Base-by-base conservation (phyloP, 2,113 vertebrate genomes). In the Cyanocitta stelleri region DNA sequence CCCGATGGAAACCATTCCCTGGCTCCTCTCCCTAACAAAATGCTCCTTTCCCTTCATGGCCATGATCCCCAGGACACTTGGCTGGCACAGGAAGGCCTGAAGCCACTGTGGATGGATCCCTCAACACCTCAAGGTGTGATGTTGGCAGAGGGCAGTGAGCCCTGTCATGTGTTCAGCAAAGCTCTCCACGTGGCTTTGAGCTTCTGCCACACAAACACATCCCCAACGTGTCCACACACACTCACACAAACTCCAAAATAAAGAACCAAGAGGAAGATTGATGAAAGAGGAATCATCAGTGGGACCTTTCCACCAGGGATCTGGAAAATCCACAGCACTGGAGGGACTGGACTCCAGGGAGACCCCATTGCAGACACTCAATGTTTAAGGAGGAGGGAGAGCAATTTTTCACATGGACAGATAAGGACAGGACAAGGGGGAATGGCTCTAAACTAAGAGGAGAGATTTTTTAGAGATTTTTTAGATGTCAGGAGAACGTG, bases 171-270 rank as follows among this genome's bases (percentile, higher is more conserved):
- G 1, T 2, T 63, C 14, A 92, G 59, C 16, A 43, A 76, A 68
- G 56, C 10, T 29, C 12, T 73, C 26, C 48, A 11, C 32, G 2
- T 80, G 63, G 21, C n/a, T 44, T 51, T 11, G 61, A 51, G 29
- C 26, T 71, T 67, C 58, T 46, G 74, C 35, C 43, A 35, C 14
- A 44, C 41, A 27, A 44, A 32, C 13, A 3, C 10, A 51, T 35
- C 37, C 32, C 18, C 61, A 56, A 10, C 0, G 1, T 10, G 27
- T 4, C 11, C 29, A 58, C 46, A 48, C 1, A 18, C 14, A 32
- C 26, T 37, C 49, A 30, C 29, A 7, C 5, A 23, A 13, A 35
- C 23, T 27, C 27, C 33, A 17, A 46, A 54, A 41, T 11, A 22
- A 62, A 17, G 32, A 76, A 51, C n/a, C 13, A 3, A 32, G 39